Conservation (phyloP, 2,113 vertebrate species). For the Scytalopus superciliaris region DNA sequence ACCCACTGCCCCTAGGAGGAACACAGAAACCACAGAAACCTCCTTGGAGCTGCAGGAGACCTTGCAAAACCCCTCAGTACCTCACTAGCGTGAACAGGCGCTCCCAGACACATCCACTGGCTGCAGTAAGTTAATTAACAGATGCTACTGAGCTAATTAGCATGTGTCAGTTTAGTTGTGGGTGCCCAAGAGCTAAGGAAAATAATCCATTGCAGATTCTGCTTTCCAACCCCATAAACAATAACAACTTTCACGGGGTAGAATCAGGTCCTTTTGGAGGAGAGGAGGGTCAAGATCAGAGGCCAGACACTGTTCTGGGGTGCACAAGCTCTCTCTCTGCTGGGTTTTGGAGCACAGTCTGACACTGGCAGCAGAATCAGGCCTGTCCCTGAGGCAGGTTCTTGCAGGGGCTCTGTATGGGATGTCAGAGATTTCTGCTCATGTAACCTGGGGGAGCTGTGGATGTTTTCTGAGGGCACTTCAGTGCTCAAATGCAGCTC, state of each 20-base stretch:
- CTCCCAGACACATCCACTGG: not conserved
- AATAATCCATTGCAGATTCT: not conserved
- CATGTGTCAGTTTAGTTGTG: not conserved
- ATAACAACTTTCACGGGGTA: not conserved
- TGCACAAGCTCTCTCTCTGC: not conserved
- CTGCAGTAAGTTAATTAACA: not conserved
- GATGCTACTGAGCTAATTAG: not conserved
- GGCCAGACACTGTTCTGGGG: not conserved
- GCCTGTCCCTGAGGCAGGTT: not conserved
- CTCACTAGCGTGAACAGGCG: rapidly evolving
- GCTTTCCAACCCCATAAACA: not conserved
- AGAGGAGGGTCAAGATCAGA: not conserved
- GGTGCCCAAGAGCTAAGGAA: conserved; percentile 5
- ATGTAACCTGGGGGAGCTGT: not conserved
- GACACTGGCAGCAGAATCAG: not conserved
- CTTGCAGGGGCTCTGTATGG: not conserved
- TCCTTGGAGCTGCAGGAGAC: not conserved
- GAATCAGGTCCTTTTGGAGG: not conserved
- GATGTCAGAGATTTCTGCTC: not conserved
- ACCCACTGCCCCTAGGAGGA: conserved; percentile 74
- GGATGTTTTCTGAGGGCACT: not conserved
- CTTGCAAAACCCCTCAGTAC: not conserved
- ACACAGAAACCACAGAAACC: conserved; percentile 62
- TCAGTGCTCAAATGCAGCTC: not conserved
- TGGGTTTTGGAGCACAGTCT: not conserved